These are phyloP conservation scores for Todus mexicanus DNA, from an alignment of 2,797 vertebrate genomes.

Conservation along the genomic window DNA sequence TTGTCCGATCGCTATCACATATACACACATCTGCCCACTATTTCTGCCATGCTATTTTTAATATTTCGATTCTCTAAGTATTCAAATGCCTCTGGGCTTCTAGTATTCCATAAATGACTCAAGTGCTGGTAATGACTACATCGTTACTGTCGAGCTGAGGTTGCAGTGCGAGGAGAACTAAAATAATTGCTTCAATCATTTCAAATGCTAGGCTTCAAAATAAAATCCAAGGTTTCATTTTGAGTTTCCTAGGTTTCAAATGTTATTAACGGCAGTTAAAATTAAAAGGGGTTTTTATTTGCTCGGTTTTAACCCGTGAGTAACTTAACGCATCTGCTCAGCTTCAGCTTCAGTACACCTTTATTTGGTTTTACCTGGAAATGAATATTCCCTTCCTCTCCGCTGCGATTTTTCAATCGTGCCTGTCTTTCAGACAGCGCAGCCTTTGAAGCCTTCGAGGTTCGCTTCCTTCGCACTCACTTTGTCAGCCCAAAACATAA, in stretches of 20 bases:
- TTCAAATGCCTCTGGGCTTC: conserved; percentile 50
- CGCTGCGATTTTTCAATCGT: conserved; percentile 7
- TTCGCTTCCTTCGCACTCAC: neutral
- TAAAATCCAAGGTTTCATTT: conserved; percentile 44
- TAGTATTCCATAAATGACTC: conserved; percentile 21
- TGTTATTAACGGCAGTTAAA: neutral
- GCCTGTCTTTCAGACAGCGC: neutral
- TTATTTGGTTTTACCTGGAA: neutral
- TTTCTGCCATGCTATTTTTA: conserved; percentile 29
- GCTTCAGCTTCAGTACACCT: neutral
- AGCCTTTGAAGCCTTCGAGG: conserved; percentile 45
- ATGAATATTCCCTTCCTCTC: neutral
- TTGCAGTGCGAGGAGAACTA: conserved; percentile 19
- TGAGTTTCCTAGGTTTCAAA: conserved; percentile 16
- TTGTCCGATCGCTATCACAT: neutral
- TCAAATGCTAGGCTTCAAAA: conserved; percentile 40
- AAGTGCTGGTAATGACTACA: conserved; percentile 27
- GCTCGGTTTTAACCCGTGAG: neutral
- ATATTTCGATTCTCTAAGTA: conserved; percentile 31
- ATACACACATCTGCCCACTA: neutral
- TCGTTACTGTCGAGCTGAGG: conserved; percentile 30
- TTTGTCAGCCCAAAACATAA: conserved; percentile 7
- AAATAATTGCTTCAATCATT: conserved; percentile 46
- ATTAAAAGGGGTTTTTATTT: neutral
- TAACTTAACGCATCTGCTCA: neutral